A percentile compares a stretch with the other conserved stretches of the same genome.
phyloP scores from a whole-genome alignment of 2,888 invertebrate species.

The Apoderus coryli region DNA sequence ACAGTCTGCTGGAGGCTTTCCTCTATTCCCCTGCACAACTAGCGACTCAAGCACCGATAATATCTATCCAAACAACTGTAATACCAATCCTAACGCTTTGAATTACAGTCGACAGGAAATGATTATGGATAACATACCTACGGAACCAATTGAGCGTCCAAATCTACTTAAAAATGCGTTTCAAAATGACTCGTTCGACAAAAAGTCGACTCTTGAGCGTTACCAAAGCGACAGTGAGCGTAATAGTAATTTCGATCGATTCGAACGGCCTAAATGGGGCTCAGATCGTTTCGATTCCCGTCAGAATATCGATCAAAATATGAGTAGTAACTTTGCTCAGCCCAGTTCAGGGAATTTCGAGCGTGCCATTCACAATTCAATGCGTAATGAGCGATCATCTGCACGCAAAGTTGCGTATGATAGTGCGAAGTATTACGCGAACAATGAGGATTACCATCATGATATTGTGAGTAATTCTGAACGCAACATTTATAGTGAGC shows the following conservation, averaged over 20 bases:
- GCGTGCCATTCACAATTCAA: constrained; percentile 23
- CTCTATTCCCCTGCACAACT: constrained; percentile 67
- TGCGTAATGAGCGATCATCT: constrained; percentile 25
- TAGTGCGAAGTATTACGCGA: constrained; percentile 28
- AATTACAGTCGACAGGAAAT: constrained; percentile 52
- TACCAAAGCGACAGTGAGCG: constrained; percentile 44
- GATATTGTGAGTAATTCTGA: constrained; percentile 31
- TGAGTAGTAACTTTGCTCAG: constrained; percentile 25
- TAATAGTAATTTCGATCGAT: constrained; percentile 34
- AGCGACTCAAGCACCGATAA: constrained; percentile 76
- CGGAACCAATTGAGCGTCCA: constrained; percentile 35
- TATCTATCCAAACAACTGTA: constrained; percentile 75
- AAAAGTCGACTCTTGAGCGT: constrained; percentile 47
- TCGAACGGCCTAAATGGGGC: constrained; percentile 41
- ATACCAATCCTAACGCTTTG: constrained; percentile 70
- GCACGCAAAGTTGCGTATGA: constrained; percentile 24
- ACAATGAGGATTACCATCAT: constrained; percentile 28
- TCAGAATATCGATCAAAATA: constrained; percentile 33
- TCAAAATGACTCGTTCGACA: constrained; percentile 46
- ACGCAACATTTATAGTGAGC: constrained; percentile 35
- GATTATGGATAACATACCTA: constrained; percentile 34
- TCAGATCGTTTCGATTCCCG: constrained; percentile 42
- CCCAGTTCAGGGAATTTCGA: constrained; percentile 27
- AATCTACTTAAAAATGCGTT: constrained; percentile 41
- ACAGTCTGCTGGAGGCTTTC: constrained; percentile 54